These are phyloP conservation scores for Tyrannus savana DNA, from an alignment of 2,113 vertebrate genomes.

Conservation along the genomic window DNA sequence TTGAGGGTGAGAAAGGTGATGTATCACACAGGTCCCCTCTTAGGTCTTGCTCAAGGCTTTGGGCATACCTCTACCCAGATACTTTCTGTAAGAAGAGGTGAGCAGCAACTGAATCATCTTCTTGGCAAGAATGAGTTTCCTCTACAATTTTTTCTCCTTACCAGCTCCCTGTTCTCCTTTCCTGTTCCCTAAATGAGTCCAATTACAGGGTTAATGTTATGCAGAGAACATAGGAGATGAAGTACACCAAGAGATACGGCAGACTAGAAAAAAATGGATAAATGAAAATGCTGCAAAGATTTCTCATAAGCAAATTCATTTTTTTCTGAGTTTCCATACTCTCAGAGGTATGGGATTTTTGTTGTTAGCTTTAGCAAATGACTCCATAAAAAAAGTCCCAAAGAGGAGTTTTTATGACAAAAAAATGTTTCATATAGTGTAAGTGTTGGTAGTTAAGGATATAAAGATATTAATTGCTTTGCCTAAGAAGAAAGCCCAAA, in stretches of 20 bases:
- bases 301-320: not conserved
- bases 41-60: not conserved
- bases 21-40: not conserved
- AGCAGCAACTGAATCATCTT: fast-evolving
- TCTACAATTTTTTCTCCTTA: not conserved
- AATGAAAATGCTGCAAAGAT: not conserved
- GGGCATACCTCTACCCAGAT: not conserved
- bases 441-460: not conserved
- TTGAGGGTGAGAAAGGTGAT: not conserved
- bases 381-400: not conserved
- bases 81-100: not conserved
- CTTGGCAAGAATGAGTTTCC: not conserved
- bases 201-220: fast-evolving
- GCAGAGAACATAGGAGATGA: not conserved
- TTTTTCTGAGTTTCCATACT: not conserved
- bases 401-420: not conserved
- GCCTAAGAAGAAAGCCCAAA: not conserved
- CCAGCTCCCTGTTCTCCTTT: not conserved
- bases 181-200: not conserved
- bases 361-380: not conserved
- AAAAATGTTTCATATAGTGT: not conserved
- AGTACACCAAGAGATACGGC: not conserved
- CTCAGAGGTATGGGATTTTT: not conserved
- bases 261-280: not conserved
- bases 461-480: not conserved